Evolutionary conservation across 2,888 invertebrate genomes (phyloP).

Genomic region (Yponomeuta evonymella): DNA sequence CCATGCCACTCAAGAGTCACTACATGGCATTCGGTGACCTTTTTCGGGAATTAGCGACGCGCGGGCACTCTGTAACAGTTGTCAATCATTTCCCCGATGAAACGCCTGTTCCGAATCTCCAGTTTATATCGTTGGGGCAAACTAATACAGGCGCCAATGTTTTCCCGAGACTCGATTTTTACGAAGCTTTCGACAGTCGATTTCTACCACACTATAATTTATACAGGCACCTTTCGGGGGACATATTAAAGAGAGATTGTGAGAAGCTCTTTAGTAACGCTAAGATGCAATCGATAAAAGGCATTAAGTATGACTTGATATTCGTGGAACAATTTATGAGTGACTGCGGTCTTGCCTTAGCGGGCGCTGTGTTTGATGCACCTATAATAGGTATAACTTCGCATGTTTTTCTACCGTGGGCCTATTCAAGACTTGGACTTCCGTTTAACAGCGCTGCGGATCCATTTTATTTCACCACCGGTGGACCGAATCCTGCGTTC

Average conservation of each 20-base stretch:
- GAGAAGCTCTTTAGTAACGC: conserved; percentile 40
- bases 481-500: conserved; percentile 42
- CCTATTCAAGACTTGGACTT: conserved; percentile 58
- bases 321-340: conserved; percentile 65
- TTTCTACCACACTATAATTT: conserved; percentile 30
- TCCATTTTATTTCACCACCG: conserved; percentile 56
- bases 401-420: conserved; percentile 65
- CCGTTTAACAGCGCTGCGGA: conserved; percentile 67
- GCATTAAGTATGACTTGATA: conserved; percentile 55
- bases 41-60: conserved; percentile 70
- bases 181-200: conserved; percentile 29
- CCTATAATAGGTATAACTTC: conserved; percentile 74
- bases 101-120: conserved; percentile 62
- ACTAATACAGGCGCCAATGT: conserved; percentile 12
- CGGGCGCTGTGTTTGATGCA: conserved; percentile 47
- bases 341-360: conserved; percentile 59
- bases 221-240: conserved; percentile 29
- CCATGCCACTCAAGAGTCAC: conserved; percentile 78
- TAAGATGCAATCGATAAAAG: conserved; percentile 35
- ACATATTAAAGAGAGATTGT: conserved; percentile 35
- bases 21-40: conserved; percentile 78
- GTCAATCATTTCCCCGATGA: conserved; percentile 75
- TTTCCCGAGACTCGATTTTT: conserved; percentile 27
- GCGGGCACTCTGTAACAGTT: conserved; percentile 79
- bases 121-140: conserved; percentile 65